Percentiles rank a stretch among this genome's conserved stretches.
phyloP scores from a whole-genome alignment of 2,888 invertebrate genomes.

The Reticulitermes lucifugus region DNA sequence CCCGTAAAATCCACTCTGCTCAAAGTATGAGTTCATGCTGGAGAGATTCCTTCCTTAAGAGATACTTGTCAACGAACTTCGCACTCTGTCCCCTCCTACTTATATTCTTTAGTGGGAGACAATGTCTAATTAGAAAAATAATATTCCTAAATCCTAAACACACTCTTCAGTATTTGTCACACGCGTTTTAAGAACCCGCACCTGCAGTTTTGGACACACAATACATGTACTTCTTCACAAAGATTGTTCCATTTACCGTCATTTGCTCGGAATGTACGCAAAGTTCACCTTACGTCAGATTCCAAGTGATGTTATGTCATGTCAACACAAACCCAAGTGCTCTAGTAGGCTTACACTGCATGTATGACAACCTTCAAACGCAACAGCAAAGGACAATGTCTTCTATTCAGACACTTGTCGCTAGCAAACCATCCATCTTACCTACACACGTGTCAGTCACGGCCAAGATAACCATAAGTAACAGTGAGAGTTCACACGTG shows the following conservation, averaged over 20 bases:
- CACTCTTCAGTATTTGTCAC: background rate
- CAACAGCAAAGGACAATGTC: background rate
- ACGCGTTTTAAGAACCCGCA: constrained; percentile 12
- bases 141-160: background rate
- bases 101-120: background rate
- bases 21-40: constrained; percentile 95
- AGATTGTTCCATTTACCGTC: background rate
- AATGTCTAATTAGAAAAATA: background rate
- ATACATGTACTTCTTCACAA: background rate
- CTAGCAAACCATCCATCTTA: background rate
- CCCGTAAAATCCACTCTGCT: constrained; percentile 96
- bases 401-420: background rate
- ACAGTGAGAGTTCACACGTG: background rate
- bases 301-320: background rate
- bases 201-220: background rate
- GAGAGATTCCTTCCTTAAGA: constrained; percentile 45
- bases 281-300: background rate
- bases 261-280: background rate
- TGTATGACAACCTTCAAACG: background rate
- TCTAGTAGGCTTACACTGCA: background rate
- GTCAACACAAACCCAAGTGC: background rate
- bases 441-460: background rate
- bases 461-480: background rate
- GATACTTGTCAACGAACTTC: constrained; percentile 52
- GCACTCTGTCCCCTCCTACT: background rate